Conservation (phyloP, 1,140 invertebrate genomes). For the Halotydeus destructor region DNA sequence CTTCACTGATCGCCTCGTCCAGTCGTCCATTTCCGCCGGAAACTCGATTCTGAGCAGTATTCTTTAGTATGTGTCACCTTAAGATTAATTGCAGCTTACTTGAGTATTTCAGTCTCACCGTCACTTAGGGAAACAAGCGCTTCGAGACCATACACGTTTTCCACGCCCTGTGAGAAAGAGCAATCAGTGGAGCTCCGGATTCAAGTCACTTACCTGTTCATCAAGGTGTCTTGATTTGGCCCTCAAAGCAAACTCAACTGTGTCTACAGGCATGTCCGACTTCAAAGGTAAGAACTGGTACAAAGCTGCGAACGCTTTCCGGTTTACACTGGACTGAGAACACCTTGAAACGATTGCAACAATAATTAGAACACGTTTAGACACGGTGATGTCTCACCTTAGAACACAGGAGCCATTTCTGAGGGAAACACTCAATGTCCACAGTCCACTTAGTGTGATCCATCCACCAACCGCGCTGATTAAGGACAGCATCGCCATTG, state of each 20-base stretch:
- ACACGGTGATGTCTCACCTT: conserved; percentile 11
- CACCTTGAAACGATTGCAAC: conserved; percentile 13
- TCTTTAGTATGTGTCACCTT: conserved; percentile 2
- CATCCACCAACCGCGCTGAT: conserved; percentile 20
- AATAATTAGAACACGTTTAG: neutral
- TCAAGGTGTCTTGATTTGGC: conserved; percentile 15
- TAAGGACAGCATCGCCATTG: conserved; percentile 12
- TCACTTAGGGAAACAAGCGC: conserved; percentile 6
- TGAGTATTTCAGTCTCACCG: neutral
- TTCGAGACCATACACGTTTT: conserved; percentile 9
- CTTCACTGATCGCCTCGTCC: conserved; percentile 7
- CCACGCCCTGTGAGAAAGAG: conserved; percentile 5
- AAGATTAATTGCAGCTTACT: conserved; percentile 2
- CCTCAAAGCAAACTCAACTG: conserved; percentile 15
- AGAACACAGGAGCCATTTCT: conserved; percentile 16
- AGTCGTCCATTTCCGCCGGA: conserved; percentile 15
- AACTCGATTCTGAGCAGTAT: conserved; percentile 15
- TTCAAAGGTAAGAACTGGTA: conserved; percentile 18
- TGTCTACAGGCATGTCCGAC: conserved; percentile 3
- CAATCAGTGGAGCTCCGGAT: neutral
- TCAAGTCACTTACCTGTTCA: conserved; percentile 13
- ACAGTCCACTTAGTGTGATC: conserved; percentile 17
- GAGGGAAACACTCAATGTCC: conserved; percentile 17
- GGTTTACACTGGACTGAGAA: conserved; percentile 16
- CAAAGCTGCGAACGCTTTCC: conserved; percentile 16